Evolutionary conservation across 2,113 vertebrate species (phyloP).

Genomic region (Pituophis catenifer): DNA sequence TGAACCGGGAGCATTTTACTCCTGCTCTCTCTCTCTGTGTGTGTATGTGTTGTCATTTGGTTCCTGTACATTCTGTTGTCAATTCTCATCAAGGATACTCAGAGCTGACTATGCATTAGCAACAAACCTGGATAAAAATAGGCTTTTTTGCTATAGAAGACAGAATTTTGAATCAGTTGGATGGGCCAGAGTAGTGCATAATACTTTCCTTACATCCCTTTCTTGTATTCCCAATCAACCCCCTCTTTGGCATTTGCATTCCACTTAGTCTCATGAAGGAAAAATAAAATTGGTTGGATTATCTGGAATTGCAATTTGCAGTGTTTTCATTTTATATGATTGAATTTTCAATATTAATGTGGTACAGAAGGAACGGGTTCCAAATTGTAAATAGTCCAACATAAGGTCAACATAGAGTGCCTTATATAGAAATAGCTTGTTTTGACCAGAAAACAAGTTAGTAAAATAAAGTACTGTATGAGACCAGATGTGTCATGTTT

Average conservation of each 20-base stretch:
- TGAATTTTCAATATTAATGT: not conserved
- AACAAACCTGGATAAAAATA: not conserved
- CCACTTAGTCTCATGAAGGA: not conserved
- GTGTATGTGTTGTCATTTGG: not conserved
- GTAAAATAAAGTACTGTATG: not conserved
- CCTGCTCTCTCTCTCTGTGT: too few relatives aligned
- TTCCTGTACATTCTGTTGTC: not conserved
- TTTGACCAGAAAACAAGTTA: not conserved
- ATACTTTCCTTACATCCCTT: not conserved
- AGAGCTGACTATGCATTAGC: not conserved
- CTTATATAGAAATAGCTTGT: not conserved
- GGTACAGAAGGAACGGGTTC: not conserved
- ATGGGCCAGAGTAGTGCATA: not conserved
- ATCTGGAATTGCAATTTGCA: not conserved
- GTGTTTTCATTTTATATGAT: not conserved
- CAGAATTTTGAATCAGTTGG: not conserved
- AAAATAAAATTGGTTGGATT: not conserved
- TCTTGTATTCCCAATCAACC: not conserved
- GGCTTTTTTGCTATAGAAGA: not conserved
- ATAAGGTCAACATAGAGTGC: not conserved
- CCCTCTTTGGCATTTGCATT: not conserved
- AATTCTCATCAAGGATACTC: not conserved
- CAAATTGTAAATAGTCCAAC: not conserved
- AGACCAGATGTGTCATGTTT: not conserved
- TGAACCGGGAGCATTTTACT: too few relatives aligned